A percentile compares a stretch with the other conserved stretches of the same genome.
These are phyloP conservation scores for Smittia sp. DNA, from an alignment of 2,888 invertebrate species.

Conservation along the genomic window DNA sequence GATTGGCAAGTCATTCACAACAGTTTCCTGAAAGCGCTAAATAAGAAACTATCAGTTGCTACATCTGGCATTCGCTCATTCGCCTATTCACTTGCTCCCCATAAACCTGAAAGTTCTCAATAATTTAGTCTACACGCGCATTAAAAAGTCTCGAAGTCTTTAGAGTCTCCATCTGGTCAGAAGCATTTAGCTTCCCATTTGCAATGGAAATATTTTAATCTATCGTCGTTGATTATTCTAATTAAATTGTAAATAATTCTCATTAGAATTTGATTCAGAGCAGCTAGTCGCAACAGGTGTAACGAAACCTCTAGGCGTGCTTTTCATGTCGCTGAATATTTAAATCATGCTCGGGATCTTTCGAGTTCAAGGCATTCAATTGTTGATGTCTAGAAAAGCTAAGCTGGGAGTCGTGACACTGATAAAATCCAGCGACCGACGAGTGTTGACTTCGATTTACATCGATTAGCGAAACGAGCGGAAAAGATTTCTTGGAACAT, in stretches of 20 bases:
- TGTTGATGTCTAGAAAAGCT: constrained; percentile 2
- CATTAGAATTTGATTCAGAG: neutral
- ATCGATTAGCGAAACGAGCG: neutral
- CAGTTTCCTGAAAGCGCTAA: neutral
- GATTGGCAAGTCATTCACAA: neutral
- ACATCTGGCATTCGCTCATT: neutral
- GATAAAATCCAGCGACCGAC: neutral
- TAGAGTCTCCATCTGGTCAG: constrained; percentile 12
- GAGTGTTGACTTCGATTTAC: neutral
- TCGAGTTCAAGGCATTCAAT: neutral
- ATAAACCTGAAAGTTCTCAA: neutral
- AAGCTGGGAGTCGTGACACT: neutral
- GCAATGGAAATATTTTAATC: neutral
- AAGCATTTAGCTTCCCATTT: neutral
- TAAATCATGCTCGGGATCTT: neutral
- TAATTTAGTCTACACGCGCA: neutral
- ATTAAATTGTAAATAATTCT: neutral
- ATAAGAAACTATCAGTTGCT: neutral
- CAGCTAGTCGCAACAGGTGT: neutral
- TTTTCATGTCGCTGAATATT: neutral
- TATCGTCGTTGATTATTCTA: neutral
- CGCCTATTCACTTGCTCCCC: neutral
- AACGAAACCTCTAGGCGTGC: neutral
- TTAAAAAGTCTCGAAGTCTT: too few species aligned
- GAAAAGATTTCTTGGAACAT: neutral